Percentiles rank a stretch among this genome's conserved stretches.
Conservation (phyloP, 2,888 invertebrate species). For the Apamea sordens region DNA sequence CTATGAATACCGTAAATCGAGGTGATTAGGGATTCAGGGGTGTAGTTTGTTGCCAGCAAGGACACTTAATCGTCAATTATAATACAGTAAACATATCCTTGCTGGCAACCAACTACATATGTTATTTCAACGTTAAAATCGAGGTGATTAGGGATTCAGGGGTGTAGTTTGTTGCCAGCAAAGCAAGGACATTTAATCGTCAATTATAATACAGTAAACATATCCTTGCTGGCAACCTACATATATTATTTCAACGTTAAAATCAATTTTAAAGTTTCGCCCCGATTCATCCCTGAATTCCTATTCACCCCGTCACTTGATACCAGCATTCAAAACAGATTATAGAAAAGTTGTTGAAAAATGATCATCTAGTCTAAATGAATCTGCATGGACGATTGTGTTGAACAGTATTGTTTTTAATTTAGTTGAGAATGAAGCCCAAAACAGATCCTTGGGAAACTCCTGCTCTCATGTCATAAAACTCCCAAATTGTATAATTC, state of each 20-base stretch:
- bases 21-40: neutral
- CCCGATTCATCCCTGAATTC: neutral
- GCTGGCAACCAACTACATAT: no score
- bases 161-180: no score
- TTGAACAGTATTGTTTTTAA: slow-evolving; percentile 6
- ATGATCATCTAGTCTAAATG: neutral
- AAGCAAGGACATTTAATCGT: no score
- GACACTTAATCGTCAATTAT: no score
- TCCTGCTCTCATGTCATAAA: neutral
- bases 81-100: no score
- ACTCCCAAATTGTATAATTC: neutral
- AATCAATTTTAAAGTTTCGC: neutral
- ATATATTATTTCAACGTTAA: neutral
- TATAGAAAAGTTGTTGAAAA: neutral
- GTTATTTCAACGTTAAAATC: no score
- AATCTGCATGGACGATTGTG: neutral
- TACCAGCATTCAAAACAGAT: neutral
- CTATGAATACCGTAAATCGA: neutral
- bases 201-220: no score
- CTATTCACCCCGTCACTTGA: neutral
- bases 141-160: no score
- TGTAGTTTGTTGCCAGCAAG: neutral
- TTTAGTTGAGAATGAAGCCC: neutral
- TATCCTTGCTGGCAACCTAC: neutral
- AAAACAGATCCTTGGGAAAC: neutral